Evolutionary conservation across 1,140 invertebrate species (phyloP), one percentile per base, ranked within the genome.

Genomic region (Macrobrachium nipponense): DNA sequence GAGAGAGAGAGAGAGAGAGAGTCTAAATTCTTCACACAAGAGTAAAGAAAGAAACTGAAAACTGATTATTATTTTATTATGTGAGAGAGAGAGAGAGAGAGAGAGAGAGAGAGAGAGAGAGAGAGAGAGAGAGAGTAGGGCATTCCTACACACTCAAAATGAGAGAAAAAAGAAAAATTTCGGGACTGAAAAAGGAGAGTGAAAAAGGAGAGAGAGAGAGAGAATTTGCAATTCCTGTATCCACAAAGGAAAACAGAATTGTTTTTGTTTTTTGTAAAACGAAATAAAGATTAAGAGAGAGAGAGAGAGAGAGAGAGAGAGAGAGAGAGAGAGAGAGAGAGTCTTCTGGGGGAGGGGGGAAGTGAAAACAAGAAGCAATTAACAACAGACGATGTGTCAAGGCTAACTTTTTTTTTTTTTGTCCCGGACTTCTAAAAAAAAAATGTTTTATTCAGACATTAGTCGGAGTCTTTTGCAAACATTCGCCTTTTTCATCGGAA

Each of bases 1-100:
- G 66, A 70, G 66, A 70, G 66, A 70, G 66, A 70, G 66, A 70
- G 66, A 70, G 66, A 70, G 66, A 70, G 66, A 70, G 66, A 70
- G 66, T 23, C 17, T 36, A 23, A 11, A 20, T 12, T 70, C 66
- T 10, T 43, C 43, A 36, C 5, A 23, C n/a, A 36, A 12, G 12
- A 72, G 20, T 4, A 2, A 20, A 43, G 43, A 72, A 72, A 20
- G 23, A 43, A 72, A 14, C 68, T 14, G 43, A 36, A n/a, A 64
- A 64, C 20, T 64, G 23, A n/a, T n/a, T n/a, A n/a, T n/a, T n/a
- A n/a, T n/a, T n/a, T n/a, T n/a, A n/a, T n/a, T n/a, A n/a, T n/a
- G 27, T 2, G 27, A 36, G 27, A 36, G 27, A 36, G 27, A 36
- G 27, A 36, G 27, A 36, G 27, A 36, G 27, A 36, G 27, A 36